Evolutionary conservation across 2,113 vertebrate genomes (phyloP).

Genomic region (Centropus unirufus): DNA sequence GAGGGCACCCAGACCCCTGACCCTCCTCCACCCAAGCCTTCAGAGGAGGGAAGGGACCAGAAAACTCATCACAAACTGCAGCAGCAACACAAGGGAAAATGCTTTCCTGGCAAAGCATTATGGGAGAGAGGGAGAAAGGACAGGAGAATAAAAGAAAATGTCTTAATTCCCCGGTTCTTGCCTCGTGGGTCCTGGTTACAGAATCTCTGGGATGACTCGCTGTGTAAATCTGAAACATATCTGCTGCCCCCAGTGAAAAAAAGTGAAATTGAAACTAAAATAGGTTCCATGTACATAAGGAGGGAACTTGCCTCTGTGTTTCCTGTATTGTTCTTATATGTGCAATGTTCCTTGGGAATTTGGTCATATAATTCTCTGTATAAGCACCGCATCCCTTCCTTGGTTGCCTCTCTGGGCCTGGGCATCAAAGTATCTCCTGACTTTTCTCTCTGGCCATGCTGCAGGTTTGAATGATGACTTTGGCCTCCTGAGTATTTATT

Average conservation of each 20-base stretch:
- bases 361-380: fast-evolving
- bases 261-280: background rate
- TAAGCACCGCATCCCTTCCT: background rate
- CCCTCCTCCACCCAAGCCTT: background rate
- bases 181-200: background rate
- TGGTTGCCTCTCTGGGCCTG: fast-evolving
- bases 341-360: background rate
- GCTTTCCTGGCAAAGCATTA: fast-evolving
- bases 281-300: background rate
- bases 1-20: too few species aligned
- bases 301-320: background rate
- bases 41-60: background rate
- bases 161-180: background rate
- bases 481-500: fast-evolving
- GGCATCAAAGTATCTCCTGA: fast-evolving
- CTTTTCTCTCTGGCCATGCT: background rate
- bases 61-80: background rate
- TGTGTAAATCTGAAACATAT: background rate
- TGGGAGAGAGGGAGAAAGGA: background rate
- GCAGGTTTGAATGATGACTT: background rate
- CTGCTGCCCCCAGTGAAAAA: background rate
- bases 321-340: background rate
- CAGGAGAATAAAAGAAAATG: background rate
- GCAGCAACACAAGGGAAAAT: fast-evolving
- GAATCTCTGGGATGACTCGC: background rate